These are phyloP conservation scores for Sorex araneus DNA, from an alignment of 2,113 vertebrate species.

Conservation along the genomic window DNA sequence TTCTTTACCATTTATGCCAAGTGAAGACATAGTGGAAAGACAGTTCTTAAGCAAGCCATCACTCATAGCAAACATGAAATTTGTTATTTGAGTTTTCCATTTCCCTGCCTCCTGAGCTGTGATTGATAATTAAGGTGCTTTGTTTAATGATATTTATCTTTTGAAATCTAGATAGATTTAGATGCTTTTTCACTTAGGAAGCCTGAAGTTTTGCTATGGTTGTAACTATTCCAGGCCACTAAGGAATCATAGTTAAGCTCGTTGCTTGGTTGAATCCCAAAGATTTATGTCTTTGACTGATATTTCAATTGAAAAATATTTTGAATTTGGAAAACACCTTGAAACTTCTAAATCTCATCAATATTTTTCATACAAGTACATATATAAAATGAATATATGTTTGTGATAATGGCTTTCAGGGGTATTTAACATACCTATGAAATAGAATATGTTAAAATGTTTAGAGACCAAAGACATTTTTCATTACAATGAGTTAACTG, in stretches of 20 bases:
- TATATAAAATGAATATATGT: not conserved
- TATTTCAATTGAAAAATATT: conserved; percentile 29
- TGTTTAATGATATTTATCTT: not conserved
- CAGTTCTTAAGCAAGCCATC: not conserved
- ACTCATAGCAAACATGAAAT: not conserved
- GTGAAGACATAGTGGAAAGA: not conserved
- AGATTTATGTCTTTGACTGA: conserved; percentile 2
- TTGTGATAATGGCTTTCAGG: not conserved
- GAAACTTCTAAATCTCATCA: not conserved
- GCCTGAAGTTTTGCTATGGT: not conserved
- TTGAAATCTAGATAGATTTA: not conserved
- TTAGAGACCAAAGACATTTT: conserved; percentile 40
- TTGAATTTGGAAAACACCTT: conserved; percentile 57
- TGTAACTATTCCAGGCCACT: not conserved
- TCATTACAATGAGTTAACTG: not conserved
- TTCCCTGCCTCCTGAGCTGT: not conserved
- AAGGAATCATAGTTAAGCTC: not conserved
- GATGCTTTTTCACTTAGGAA: not conserved
- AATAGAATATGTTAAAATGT: conserved; percentile 31
- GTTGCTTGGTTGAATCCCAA: not conserved
- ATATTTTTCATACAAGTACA: not conserved
- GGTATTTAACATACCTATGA: not conserved
- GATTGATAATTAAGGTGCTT: not conserved
- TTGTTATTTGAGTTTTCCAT: not conserved
- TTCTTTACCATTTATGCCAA: not conserved